Evolutionary conservation across 1,140 invertebrate species (phyloP).

Genomic region (Oedothorax gibbosus): DNA sequence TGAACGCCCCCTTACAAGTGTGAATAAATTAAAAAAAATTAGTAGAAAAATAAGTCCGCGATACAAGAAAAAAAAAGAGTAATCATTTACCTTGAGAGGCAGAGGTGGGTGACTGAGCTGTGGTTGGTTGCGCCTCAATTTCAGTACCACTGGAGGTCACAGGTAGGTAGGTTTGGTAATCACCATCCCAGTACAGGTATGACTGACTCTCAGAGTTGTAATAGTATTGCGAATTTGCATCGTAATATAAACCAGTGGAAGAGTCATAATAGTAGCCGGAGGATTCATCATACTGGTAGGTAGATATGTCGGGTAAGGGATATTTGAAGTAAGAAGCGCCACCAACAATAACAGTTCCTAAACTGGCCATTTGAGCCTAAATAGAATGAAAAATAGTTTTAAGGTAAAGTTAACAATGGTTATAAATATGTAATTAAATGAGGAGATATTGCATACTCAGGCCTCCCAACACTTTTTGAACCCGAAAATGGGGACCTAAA

Average conservation of each 20-base stretch:
- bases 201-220: constrained; percentile 87
- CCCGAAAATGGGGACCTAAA: too few relatives aligned
- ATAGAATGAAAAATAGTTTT: neutral
- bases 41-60: neutral
- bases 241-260: constrained; percentile 92
- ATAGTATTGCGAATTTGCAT: constrained; percentile 90
- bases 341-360: constrained; percentile 61
- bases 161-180: constrained; percentile 82
- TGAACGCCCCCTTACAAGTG: too few relatives aligned
- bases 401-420: neutral
- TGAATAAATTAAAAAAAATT: too few relatives aligned
- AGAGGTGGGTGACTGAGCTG: constrained; percentile 18
- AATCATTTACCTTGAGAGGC: constrained; percentile 31
- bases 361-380: constrained; percentile 32
- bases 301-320: constrained; percentile 84
- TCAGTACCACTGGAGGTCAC: constrained; percentile 68
- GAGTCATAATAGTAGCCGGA: constrained; percentile 98
- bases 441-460: neutral
- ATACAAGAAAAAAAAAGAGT: neutral
- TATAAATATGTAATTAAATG: neutral
- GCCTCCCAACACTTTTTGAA: neutral
- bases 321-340: constrained; percentile 63
- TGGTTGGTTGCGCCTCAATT: constrained; percentile 1
- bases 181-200: constrained; percentile 95
- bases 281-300: constrained; percentile 93